Evolutionary conservation across 2,888 invertebrate genomes (phyloP).

Genomic region (Polyploca ridens): DNA sequence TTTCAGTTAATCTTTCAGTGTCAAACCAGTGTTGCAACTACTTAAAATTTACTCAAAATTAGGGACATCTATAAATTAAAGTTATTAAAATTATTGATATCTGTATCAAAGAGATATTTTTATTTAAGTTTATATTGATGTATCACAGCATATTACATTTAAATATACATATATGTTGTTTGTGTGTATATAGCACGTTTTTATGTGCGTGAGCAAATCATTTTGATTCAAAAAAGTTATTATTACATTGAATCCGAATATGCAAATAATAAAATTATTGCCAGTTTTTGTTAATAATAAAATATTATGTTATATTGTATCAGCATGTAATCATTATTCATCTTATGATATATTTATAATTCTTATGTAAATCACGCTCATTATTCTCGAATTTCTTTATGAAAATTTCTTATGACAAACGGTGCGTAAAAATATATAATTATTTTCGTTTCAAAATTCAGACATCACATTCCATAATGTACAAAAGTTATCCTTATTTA

Average conservation of each 20-base stretch:
- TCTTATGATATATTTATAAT: conserved; percentile 2
- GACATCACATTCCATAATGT: conserved; percentile 79
- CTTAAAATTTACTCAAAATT: not conserved
- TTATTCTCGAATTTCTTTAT: conserved; percentile 3
- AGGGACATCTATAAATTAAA: not conserved
- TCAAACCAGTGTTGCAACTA: not conserved
- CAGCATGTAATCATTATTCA: not conserved
- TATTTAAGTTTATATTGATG: not conserved
- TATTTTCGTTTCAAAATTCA: conserved; percentile 54
- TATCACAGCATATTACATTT: conserved; percentile 7
- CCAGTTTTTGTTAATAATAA: not conserved
- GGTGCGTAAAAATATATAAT: conserved; percentile 51
- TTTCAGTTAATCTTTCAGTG: not conserved
- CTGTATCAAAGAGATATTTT: conserved; percentile 1
- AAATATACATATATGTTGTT: not conserved
- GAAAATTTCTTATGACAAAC: conserved; percentile 57
- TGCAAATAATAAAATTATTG: not conserved
- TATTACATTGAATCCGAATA: not conserved
- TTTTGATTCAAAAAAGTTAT: not conserved
- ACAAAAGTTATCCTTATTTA: conserved; percentile 58
- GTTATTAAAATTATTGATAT: not conserved
- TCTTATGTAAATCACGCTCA: conserved; percentile 2
- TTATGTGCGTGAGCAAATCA: not conserved
- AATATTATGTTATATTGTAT: not conserved
- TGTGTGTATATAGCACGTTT: not conserved